A percentile compares a stretch with the other conserved stretches of the same genome.
These are phyloP conservation scores for Ameiurus melas DNA, from an alignment of 2,113 vertebrate genomes.

Conservation along the genomic window DNA sequence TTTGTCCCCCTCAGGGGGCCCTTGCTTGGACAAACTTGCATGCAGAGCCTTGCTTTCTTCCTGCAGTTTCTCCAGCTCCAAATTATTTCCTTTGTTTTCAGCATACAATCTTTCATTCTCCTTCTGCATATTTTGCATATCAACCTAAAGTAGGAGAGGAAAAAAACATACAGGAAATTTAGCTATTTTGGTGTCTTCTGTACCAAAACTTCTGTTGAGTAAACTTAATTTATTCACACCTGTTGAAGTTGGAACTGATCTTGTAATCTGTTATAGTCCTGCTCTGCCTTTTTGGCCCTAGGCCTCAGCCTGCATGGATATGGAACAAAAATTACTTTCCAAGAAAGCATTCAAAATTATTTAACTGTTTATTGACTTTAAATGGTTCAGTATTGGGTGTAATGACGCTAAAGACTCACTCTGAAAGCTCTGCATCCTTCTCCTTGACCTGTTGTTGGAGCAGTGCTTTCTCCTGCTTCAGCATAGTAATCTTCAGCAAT, in stretches of 20 bases:
- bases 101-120: conserved; percentile 60
- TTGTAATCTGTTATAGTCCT: conserved; percentile 56
- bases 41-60: conserved; percentile 56
- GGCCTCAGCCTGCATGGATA: conserved; percentile 57
- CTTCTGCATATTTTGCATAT: conserved; percentile 67
- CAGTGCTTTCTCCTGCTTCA: conserved; percentile 58
- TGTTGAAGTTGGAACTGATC: conserved; percentile 66
- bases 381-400: background rate
- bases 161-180: background rate
- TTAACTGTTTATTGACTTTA: background rate
- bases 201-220: background rate
- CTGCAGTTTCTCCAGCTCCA: conserved; percentile 49
- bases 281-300: conserved; percentile 56
- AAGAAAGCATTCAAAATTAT: background rate
- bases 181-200: background rate
- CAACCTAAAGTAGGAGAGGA: conserved; percentile 59
- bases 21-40: conserved; percentile 49
- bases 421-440: conserved; percentile 56
- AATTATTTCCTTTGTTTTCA: conserved; percentile 53
- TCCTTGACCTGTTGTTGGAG: conserved; percentile 43
- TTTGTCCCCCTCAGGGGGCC: conserved; percentile 3
- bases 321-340: background rate
- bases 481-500: conserved; percentile 60
- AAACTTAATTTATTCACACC: conserved; percentile 53
- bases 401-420: conserved; percentile 57